These are phyloP conservation scores for Pseudococcus viburni DNA, from an alignment of 2,888 invertebrate species.

Conservation along the genomic window DNA sequence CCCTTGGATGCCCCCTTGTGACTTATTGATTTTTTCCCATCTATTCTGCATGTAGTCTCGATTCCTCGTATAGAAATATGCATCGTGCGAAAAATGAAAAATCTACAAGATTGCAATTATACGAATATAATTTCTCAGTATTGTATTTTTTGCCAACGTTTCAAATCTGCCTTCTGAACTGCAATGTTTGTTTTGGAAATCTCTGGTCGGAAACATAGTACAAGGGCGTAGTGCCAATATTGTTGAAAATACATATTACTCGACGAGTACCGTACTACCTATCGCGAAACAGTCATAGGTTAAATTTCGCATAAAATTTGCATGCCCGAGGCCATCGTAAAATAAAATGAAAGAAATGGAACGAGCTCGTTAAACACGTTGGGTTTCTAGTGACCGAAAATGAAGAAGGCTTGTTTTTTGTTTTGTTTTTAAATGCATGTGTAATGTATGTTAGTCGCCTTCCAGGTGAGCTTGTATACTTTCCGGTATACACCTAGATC, in stretches of 20 bases:
- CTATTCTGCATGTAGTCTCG: neutral
- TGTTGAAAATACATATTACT: neutral
- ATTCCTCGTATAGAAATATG: neutral
- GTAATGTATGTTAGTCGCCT: neutral
- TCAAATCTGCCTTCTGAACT: neutral
- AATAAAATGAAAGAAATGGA: neutral
- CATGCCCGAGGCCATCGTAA: neutral
- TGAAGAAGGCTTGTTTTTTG: conserved; percentile 1
- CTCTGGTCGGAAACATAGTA: neutral
- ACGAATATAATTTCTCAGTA: neutral
- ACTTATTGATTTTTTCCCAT: neutral
- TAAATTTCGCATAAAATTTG: conserved; percentile 28
- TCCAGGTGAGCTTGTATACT: conserved; percentile 3
- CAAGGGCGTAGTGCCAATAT: neutral
- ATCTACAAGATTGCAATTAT: neutral
- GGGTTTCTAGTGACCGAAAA: neutral
- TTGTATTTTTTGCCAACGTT: neutral
- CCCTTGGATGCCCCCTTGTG: too few relatives aligned
- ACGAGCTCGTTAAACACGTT: neutral
- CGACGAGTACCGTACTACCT: neutral
- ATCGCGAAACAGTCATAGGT: neutral
- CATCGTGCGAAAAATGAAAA: neutral
- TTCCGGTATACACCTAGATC: neutral
- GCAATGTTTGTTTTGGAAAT: neutral
- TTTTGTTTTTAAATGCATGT: neutral